Conservation (phyloP, 1,140 invertebrate genomes). For the Aplysia californica region DNA sequence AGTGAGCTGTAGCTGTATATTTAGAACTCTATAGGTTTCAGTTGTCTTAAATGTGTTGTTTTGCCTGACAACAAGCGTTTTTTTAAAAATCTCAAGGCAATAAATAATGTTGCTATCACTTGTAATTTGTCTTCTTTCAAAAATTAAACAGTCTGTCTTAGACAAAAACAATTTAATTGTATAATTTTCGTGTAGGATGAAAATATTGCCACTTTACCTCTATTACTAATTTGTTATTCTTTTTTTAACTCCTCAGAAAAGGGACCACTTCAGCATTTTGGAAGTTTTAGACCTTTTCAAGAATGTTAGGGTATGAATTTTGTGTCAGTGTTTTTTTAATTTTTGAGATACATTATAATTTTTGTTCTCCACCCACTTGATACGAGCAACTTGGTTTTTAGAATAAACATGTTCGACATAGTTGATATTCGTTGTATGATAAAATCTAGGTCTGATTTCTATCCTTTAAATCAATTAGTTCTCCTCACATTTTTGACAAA, state of each 20-base stretch:
- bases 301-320: constrained; percentile 49
- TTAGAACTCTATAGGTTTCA: neutral
- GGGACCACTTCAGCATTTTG: constrained; percentile 38
- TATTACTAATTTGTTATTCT: constrained; percentile 6
- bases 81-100: neutral
- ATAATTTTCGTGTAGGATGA: neutral
- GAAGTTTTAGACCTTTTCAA: constrained; percentile 49
- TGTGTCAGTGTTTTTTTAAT: no score
- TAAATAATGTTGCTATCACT: neutral
- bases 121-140: neutral
- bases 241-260: constrained; percentile 38
- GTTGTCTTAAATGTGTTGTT: neutral
- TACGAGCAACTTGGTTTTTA: neutral
- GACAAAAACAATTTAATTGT: neutral
- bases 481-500: no score
- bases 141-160: neutral
- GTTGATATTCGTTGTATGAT: neutral
- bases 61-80: neutral
- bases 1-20: neutral
- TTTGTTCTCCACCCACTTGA: neutral
- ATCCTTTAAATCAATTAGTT: neutral
- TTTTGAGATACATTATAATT: no score
- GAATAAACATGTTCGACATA: neutral
- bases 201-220: neutral
- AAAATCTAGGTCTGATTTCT: no score